These are phyloP conservation scores for Formica selysi DNA, from an alignment of 1,140 invertebrate genomes.

Conservation along the genomic window DNA sequence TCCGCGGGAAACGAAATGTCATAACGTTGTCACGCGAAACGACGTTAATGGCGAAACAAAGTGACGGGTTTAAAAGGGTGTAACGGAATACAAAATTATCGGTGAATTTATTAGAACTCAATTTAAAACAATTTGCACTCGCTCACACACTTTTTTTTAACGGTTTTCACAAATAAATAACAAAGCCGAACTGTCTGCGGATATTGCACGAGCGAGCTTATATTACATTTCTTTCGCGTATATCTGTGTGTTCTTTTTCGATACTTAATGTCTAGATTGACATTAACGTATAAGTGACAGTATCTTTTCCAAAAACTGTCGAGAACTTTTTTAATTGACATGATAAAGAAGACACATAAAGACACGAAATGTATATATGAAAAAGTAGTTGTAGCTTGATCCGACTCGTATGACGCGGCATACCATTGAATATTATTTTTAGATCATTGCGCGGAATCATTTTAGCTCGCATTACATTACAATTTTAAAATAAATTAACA, in stretches of 20 bases:
- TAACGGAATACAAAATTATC: constrained; percentile 67
- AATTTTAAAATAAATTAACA: constrained; percentile 40
- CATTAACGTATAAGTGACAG: neutral
- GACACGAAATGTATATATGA: neutral
- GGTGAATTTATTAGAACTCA: constrained; percentile 59
- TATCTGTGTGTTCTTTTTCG: neutral
- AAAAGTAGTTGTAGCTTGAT: neutral
- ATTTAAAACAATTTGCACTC: constrained; percentile 60
- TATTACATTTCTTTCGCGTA: constrained; percentile 9
- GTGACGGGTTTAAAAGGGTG: constrained; percentile 67
- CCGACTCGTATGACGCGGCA: neutral
- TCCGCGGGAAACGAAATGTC: constrained; percentile 67
- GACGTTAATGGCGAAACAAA: constrained; percentile 67
- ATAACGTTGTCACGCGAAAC: constrained; percentile 63
- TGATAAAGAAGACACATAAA: neutral
- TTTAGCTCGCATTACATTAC: constrained; percentile 11
- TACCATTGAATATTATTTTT: constrained; percentile 21
- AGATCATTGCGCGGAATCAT: constrained; percentile 28
- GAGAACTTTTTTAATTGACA: neutral
- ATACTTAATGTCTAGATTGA: neutral
- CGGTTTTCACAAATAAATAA: constrained; percentile 46
- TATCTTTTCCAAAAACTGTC: neutral
- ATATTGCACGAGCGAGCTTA: constrained; percentile 21
- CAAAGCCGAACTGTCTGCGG: neutral
- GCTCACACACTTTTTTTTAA: neutral